Evolutionary conservation across 2,113 vertebrate species (phyloP).

Genomic region (Cochlearius cochlearius): DNA sequence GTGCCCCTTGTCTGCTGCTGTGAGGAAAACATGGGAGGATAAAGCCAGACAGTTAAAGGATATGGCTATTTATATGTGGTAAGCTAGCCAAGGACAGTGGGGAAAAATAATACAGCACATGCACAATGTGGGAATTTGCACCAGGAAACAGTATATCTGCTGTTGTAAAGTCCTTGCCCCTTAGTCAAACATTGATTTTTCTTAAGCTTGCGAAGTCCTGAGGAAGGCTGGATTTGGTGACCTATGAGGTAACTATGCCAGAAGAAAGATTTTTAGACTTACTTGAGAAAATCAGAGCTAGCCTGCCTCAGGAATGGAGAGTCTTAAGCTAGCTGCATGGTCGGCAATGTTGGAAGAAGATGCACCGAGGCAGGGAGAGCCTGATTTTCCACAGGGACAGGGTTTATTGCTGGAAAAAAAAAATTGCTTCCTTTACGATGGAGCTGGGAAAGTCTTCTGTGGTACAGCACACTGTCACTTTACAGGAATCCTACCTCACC

Average conservation of each 20-base stretch:
- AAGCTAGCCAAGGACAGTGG: not conserved
- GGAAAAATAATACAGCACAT: not conserved
- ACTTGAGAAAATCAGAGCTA: not conserved
- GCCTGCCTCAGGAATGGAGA: not conserved
- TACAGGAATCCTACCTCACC: not conserved
- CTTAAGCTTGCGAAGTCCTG: not conserved
- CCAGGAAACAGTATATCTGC: not conserved
- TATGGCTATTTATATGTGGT: not conserved
- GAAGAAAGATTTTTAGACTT: not conserved
- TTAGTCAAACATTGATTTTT: no score
- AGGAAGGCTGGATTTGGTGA: not conserved
- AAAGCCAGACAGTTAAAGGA: not conserved
- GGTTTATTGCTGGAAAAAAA: not conserved
- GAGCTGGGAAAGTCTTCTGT: not conserved
- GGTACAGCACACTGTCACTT: rapidly evolving
- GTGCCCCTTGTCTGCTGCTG: not conserved
- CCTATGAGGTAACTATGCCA: not conserved
- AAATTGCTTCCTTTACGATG: not conserved
- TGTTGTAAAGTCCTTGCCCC: not conserved
- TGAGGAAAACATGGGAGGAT: not conserved
- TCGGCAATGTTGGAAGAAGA: not conserved
- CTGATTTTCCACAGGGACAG: not conserved
- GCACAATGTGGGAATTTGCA: not conserved
- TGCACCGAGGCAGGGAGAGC: not conserved
- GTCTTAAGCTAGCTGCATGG: rapidly evolving